Evolutionary conservation across 2,113 vertebrate species (phyloP).

Genomic region (Phalacrocorax aristotelis): DNA sequence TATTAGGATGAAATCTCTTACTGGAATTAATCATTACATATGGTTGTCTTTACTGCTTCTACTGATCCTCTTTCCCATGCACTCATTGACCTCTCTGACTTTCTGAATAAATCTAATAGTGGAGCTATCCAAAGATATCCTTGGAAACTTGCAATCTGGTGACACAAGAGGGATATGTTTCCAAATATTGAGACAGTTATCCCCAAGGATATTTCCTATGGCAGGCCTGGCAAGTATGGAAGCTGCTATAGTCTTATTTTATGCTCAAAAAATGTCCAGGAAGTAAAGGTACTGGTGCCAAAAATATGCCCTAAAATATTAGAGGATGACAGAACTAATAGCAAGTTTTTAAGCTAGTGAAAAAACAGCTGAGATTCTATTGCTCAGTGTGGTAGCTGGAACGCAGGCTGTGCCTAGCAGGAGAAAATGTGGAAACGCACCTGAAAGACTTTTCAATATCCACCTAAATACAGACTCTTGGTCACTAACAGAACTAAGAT

Average conservation of each 20-base stretch:
- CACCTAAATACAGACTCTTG: background rate
- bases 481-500: background rate
- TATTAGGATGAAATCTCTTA: background rate
- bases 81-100: slow-evolving; percentile 63
- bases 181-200: slow-evolving; percentile 49
- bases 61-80: slow-evolving; percentile 66
- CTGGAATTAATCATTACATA: slow-evolving; percentile 16
- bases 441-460: background rate
- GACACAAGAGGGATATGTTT: slow-evolving; percentile 53
- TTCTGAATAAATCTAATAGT: slow-evolving; percentile 54
- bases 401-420: background rate
- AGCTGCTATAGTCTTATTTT: slow-evolving; percentile 39
- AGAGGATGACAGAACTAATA: background rate
- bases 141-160: slow-evolving; percentile 54
- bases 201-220: slow-evolving; percentile 50
- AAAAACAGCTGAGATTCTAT: background rate
- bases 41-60: slow-evolving; percentile 34
- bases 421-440: background rate
- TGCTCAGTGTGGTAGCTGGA: background rate
- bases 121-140: slow-evolving; percentile 63
- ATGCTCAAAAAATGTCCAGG: background rate
- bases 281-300: slow-evolving; percentile 25
- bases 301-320: slow-evolving; percentile 32
- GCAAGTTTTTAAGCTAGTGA: background rate
- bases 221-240: slow-evolving; percentile 44